Base-by-base conservation (phyloP, 1,140 invertebrate genomes). In the Diprion similis region DNA sequence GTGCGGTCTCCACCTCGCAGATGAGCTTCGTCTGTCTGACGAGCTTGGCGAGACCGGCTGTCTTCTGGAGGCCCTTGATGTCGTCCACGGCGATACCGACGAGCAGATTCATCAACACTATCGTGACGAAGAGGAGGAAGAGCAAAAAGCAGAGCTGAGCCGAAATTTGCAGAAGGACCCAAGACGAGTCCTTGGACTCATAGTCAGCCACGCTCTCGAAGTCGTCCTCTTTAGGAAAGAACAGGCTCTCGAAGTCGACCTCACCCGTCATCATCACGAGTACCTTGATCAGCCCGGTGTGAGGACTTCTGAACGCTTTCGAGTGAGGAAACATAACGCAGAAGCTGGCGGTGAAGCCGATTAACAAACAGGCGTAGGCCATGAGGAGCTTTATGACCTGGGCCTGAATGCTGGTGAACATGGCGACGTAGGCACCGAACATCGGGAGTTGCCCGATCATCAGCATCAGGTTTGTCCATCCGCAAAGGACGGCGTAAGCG, bases 181-280 rank as follows among this genome's bases (percentile, higher is more conserved):
- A 85, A 0, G 84, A 82, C 0, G 82, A 82, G 0, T 81, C 80
- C 13, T 24, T 59, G 45, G 51, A 59, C 24, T 37, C n/a, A n/a
- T n/a, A n/a, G 0, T 80, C 77, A 0, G 79, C 78, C 47, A 76
- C 83, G 7, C 89, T 89, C 7, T 90, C 89, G 82, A 91, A 89
- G 77, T 91, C 90, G 1, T 92, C 90, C 73, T 91, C 89, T 0
- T 71, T 73, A 0, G 83, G 78, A 71, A 92, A 91, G 24, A 92
- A 89, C 4, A 94, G 81, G 17, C 94, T 86, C 71, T 93, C 92
- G 48, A 94, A 89, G 78, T 94, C 93, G 70, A 95, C 84, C 83
- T 97, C 95, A 0, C 95, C 95, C 2, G 95, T 96, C 95, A 96
- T 96, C 94, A 96, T 96, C 0, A 95, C 95, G 64, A 96, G 83